Conservation (phyloP, 2,797 vertebrate genomes). For the Aplochiton taeniatus region DNA sequence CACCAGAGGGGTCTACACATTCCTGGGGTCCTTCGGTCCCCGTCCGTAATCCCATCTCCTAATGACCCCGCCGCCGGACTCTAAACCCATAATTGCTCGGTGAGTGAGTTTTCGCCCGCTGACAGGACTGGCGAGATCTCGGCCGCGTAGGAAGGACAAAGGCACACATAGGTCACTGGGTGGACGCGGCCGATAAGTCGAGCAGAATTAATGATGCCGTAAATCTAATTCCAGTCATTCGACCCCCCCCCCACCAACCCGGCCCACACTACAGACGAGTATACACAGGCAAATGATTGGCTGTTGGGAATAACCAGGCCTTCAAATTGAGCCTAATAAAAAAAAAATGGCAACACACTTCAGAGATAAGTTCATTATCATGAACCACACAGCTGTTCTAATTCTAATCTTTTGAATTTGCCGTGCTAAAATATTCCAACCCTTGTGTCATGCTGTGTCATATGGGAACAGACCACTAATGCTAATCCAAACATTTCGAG, state of each 20-base stretch:
- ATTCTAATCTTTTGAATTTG: too few species aligned
- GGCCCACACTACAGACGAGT: slow-evolving; percentile 34
- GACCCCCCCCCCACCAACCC: slow-evolving; percentile 42
- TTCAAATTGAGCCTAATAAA: too few species aligned
- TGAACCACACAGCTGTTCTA: too few species aligned
- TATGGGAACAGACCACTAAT: too few species aligned
- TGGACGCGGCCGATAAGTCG: slow-evolving; percentile 54
- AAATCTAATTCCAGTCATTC: slow-evolving; percentile 58
- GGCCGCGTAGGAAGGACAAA: slow-evolving; percentile 31
- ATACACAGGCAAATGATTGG: neutral
- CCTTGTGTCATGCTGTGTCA: too few species aligned
- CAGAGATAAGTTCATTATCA: too few species aligned
- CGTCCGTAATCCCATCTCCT: slow-evolving; percentile 65
- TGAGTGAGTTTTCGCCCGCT: slow-evolving; percentile 34
- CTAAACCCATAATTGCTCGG: slow-evolving; percentile 52
- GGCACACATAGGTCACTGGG: slow-evolving; percentile 54
- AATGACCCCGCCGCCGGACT: slow-evolving; percentile 53
- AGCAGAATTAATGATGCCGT: slow-evolving; percentile 60
- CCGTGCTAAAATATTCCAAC: too few species aligned
- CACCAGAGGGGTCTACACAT: slow-evolving; percentile 58
- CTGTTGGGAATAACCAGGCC: too few species aligned
- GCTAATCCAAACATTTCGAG: too few species aligned
- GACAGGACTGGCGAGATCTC: slow-evolving; percentile 39
- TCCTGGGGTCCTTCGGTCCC: slow-evolving; percentile 56
- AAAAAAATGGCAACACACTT: too few species aligned